Base-by-base conservation (phyloP, 2,797 vertebrate genomes). In the Acanthis flammea region DNA sequence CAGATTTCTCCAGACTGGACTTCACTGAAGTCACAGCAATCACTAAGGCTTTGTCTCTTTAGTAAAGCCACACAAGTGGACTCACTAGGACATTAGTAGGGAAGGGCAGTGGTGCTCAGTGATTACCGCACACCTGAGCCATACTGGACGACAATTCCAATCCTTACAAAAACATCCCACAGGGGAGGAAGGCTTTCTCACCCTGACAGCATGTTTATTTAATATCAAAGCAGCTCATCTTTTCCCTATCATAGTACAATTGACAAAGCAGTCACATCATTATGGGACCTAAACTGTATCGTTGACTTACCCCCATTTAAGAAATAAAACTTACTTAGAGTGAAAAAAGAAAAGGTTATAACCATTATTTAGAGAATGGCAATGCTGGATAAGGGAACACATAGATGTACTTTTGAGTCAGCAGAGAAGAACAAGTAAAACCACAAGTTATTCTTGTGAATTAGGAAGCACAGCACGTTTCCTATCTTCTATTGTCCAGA, bases 21-120 rank as follows among this genome's bases (percentile, higher is more conserved):
- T 76, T 84, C 55, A 55, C 33, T 51, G 31, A 68, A 68, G 63
- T 47, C 33, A 37, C 25, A 42, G 12, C 17, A 47, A 30, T 25
- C 5, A 10, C 42, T 50, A 72, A 76, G 50, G 15, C 8, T 86
- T 74, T 66, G 8, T 50, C 12, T 65, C 2, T 42, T 72, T 65
- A 28, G 8, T 31, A 60, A 63, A 63, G 31, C 27, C 9, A n/a
- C 31, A 51, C 2, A 65, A 68, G 6, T 1, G 7, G 22, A 53
- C 7, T 77, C 2, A 0, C 3, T 3, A 44, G 16, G 30, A 55
- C 24, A 28, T 1, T 12, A 14, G 45, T 10, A 54, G 22, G 27
- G 17, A 9, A 63, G 45, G 14, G 19, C 35, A 63, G 14, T 6
- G 16, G 22, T 44, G 14, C 25, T 35, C 23, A 14, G 3, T 39